These are phyloP conservation scores for Marisa cornuarietis DNA, from an alignment of 1,140 invertebrate genomes.

Conservation along the genomic window DNA sequence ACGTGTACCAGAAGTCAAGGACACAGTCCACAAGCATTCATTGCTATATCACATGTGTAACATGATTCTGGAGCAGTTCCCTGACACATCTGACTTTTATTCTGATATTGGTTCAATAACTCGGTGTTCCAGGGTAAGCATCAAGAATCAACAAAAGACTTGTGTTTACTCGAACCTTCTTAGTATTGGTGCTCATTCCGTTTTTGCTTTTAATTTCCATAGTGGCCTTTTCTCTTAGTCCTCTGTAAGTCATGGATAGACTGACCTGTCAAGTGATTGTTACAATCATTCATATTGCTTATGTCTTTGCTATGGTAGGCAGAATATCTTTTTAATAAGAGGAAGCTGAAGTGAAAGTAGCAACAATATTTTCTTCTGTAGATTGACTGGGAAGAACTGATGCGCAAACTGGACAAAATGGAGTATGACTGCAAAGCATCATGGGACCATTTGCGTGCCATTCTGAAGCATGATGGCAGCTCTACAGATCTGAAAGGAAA, in stretches of 20 bases:
- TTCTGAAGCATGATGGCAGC: slow-evolving; percentile 92
- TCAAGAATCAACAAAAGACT: background rate
- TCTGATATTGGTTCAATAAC: slow-evolving; percentile 80
- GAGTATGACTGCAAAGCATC: slow-evolving; percentile 96
- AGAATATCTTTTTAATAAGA: no score
- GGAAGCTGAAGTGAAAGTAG: background rate
- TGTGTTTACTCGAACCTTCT: background rate
- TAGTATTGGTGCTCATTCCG: background rate
- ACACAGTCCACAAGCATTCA: slow-evolving; percentile 98
- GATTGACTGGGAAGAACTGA: slow-evolving; percentile 67
- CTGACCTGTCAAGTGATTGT: no score
- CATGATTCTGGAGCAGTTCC: slow-evolving; percentile 96
- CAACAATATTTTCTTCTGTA: slow-evolving; percentile 42
- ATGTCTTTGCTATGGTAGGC: no score
- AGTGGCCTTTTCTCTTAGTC: no score
- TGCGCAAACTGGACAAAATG: slow-evolving; percentile 81
- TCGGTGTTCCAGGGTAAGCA: slow-evolving; percentile 77
- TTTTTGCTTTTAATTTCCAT: no score
- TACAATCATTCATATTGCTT: no score
- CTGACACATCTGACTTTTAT: slow-evolving; percentile 92
- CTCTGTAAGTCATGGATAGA: no score
- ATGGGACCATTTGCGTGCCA: slow-evolving; percentile 96
- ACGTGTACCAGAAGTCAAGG: slow-evolving; percentile 99
- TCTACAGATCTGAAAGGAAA: slow-evolving; percentile 70
- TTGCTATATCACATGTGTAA: slow-evolving; percentile 96